These are phyloP conservation scores for Chondrosia reniformis DNA, from an alignment of 37 sponge, comb jelly and placozoan genomes.

Conservation along the genomic window DNA sequence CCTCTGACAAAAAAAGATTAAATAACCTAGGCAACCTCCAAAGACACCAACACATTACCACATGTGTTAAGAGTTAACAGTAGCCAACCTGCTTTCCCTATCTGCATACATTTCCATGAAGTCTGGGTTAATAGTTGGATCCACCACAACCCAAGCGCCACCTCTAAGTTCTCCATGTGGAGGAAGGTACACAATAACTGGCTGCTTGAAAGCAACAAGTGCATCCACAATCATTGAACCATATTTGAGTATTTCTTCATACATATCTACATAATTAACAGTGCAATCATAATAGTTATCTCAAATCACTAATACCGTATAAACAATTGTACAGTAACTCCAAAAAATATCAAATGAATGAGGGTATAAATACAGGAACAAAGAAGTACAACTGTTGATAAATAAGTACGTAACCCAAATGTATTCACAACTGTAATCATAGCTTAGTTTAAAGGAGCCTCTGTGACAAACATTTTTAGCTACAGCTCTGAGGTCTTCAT, in stretches of 20 bases:
- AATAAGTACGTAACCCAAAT: too few relatives aligned
- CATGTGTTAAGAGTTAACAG: neutral
- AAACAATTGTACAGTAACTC: too few relatives aligned
- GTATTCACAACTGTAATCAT: too few relatives aligned
- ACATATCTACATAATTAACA: constrained; percentile 91
- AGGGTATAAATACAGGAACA: too few relatives aligned
- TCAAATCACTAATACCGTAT: too few relatives aligned
- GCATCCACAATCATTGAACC: constrained; percentile 97
- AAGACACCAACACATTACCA: too few relatives aligned
- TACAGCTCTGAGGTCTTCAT: too few relatives aligned
- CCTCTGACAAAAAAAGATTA: constrained; percentile 45
- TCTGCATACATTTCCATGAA: constrained; percentile 99
- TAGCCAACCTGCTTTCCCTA: constrained; percentile 31
- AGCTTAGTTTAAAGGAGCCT: too few relatives aligned
- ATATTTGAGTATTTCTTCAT: constrained; percentile 93
- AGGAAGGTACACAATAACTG: constrained; percentile 90
- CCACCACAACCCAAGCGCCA: constrained; percentile 99
- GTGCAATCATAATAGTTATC: neutral
- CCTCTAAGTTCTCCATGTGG: constrained; percentile 97
- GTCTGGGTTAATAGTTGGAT: constrained; percentile 93
- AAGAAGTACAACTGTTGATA: too few relatives aligned
- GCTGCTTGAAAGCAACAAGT: constrained; percentile 76
- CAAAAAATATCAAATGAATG: too few relatives aligned
- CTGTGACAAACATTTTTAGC: too few relatives aligned
- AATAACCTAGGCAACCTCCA: neutral